Evolutionary conservation across 2,888 invertebrate species (phyloP).

Genomic region (Tachystola acroxantha): DNA sequence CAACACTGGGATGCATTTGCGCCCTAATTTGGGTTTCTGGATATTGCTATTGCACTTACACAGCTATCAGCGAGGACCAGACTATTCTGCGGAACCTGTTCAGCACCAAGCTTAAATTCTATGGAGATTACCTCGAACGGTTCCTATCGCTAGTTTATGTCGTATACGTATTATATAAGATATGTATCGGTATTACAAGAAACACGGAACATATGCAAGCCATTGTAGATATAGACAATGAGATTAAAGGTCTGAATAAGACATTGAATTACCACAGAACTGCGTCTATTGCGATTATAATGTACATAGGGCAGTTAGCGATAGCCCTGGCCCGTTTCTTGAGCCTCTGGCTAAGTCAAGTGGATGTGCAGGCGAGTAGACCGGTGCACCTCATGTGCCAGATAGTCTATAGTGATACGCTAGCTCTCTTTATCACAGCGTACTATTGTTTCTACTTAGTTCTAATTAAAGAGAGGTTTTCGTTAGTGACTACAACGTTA

Average conservation of each 20-base stretch:
- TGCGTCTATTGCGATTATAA: not conserved
- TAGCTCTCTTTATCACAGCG: not conserved
- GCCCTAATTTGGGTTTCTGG: conserved; percentile 29
- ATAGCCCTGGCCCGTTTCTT: not conserved
- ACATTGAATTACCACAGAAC: not conserved
- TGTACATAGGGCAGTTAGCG: not conserved
- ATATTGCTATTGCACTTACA: conserved; percentile 39
- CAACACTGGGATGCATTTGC: conserved; percentile 28
- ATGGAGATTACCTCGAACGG: not conserved
- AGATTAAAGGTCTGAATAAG: not conserved
- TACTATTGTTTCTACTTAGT: not conserved
- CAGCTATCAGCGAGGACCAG: conserved; percentile 35
- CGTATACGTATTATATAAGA: not conserved
- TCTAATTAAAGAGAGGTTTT: not conserved
- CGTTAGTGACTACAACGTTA: not conserved
- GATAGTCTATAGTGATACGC: not conserved
- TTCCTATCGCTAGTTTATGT: not conserved
- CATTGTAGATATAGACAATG: conserved; percentile 1
- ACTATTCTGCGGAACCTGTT: conserved; percentile 35
- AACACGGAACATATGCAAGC: not conserved
- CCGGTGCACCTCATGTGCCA: not conserved
- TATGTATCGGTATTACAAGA: not conserved
- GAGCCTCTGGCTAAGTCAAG: not conserved
- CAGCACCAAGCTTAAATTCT: not conserved
- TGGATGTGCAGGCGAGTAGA: not conserved